Base-by-base conservation (phyloP, 1,140 invertebrate species). In the Brachionus koreanus region DNA sequence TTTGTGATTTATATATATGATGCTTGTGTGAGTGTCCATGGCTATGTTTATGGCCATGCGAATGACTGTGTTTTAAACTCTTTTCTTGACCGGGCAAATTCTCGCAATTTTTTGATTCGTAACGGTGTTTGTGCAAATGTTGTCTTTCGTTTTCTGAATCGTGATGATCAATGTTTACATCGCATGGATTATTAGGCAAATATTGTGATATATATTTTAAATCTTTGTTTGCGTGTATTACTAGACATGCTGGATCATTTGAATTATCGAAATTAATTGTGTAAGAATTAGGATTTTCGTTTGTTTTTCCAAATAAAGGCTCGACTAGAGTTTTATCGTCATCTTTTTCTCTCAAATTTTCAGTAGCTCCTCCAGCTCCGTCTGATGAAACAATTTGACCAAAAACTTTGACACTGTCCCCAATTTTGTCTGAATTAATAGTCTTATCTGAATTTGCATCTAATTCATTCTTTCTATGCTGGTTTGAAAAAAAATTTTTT, bases 171-270 rank as follows among this genome's bases (percentile, higher is more conserved):
- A 79, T 25, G 25, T 79, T 61, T n/a, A 61, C 49, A 61, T 57
- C 49, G 57, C 76, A 79, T 79, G 35, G 35, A 43, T 79, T 79
- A 49, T 79, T 79, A 19, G 76, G 76, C 39, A 79, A 79, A 43
- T 79, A 79, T 43, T 79, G 76, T 10, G 76, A 79, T 9, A 79
- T 79, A 19, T 61, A 61, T 16, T 79, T 79, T 25, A 79, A 43
- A 35, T 79, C 76, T 65, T 79, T 79, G 76, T 79, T 79, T 33
- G 61, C 49, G 61, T 79, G 76, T 13, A 79, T 74, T 2, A 74
- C 69, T 9, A 74, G 4, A 35, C 65, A 74, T 29, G 69, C 43
- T 25, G 69, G 69, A 19, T 74, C 69, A 4, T 23, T 43, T 74
- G 37, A 46, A 25, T 74, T 43, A 49, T 74, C 69, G 19, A 72